Conservation (phyloP, 2,113 vertebrate genomes). For the Struthidea cinerea region DNA sequence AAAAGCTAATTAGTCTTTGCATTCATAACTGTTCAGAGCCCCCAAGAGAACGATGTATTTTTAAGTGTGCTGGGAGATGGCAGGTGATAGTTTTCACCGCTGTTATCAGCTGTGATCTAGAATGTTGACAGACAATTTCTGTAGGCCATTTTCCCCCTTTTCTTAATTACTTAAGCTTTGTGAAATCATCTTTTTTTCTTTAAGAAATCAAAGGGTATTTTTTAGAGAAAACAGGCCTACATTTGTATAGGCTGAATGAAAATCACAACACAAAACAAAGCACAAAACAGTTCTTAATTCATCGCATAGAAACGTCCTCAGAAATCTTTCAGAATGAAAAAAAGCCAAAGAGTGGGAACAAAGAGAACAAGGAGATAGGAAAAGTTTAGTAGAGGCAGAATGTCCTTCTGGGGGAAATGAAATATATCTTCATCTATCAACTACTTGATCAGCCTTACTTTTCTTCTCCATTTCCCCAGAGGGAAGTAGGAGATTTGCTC, state of each 20-base stretch:
- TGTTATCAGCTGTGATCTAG: background rate
- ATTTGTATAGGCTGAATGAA: background rate
- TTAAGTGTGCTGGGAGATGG: background rate
- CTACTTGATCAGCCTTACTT: background rate
- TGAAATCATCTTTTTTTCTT: background rate
- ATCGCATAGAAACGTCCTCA: background rate
- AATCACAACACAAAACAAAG: background rate
- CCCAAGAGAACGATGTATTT: background rate
- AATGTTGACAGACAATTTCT: background rate
- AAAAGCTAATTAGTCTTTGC: slow-evolving; percentile 36
- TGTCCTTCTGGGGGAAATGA: slow-evolving; percentile 10
- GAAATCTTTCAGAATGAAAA: background rate
- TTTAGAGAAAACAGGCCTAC: background rate
- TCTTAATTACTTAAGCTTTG: background rate
- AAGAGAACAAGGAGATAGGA: background rate
- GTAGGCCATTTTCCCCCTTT: background rate
- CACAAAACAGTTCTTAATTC: background rate
- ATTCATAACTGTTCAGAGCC: background rate
- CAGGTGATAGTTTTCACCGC: background rate
- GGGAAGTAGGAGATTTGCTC: slow-evolving; percentile 36
- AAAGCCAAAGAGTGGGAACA: background rate
- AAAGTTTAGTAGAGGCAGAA: background rate
- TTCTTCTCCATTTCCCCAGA: background rate
- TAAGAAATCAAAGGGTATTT: background rate
- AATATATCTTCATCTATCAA: slow-evolving; percentile 30